Base-by-base conservation (phyloP, 1,140 invertebrate species). In the Drosophila rhopaloa region DNA sequence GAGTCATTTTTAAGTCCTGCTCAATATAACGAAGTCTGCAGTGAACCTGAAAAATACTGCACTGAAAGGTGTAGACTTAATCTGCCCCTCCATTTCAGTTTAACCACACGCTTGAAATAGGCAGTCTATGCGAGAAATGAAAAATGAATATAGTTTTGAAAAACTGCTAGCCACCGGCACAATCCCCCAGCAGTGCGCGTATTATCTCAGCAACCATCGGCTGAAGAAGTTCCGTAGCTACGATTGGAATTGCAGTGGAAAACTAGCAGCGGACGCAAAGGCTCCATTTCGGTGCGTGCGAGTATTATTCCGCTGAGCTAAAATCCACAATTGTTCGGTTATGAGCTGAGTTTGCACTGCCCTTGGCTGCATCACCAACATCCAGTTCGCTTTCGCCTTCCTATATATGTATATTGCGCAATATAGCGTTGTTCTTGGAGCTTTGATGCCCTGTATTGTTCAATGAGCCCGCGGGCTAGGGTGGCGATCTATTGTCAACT, bases 391-490 rank as follows among this genome's bases (percentile, higher is more conserved):
- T 78, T 68, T 16, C 24, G 46, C 66, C 48, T 41, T 75, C 53
- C 35, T 32, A 35, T 56, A 70, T 50, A 35, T 56, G 57, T 50
- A n/a, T 37, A 14, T 29, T 19, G 58, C 7, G 35, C 40, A 44
- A 29, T 41, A 68, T 60, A 4, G 16, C 50, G 50, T 41, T 50
- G 58, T 61, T 76, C 68, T 62, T 57, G 37, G 60, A 47, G 48
- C 59, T 77, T 71, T 82, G 75, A 76, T 47, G 75, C 70, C 54
- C 51, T 57, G 65, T 35, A 77, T 88, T 88, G 83, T 86, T 82
- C 58, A 61, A 70, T 72, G 50, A 46, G 75, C 24, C 73, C 55
- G 72, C 58, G 14, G 59, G 46, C 67, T 19, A 47, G 40, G 48
- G 14, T 35, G 29, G 13, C 62, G 54, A 77, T 81, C 81, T 76